phyloP scores from a whole-genome alignment of 2,113 vertebrate species.

The Boleophthalmus pectinirostris region DNA sequence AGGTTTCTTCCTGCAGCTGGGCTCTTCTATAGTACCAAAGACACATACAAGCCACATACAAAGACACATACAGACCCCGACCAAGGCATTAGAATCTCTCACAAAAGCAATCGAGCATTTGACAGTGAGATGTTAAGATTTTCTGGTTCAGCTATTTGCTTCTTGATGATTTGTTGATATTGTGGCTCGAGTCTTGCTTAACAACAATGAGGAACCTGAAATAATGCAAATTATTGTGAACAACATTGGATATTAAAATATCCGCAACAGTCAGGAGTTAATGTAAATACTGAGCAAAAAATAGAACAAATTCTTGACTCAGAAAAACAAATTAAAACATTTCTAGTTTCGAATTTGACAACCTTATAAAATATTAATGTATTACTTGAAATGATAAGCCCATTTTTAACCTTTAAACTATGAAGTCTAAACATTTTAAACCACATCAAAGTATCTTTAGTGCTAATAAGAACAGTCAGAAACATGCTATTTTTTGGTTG shows the following conservation, averaged over 20 bases:
- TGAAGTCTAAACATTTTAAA: too few relatives aligned
- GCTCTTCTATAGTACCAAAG: conserved; percentile 9
- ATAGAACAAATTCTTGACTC: not conserved
- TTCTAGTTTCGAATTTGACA: not conserved
- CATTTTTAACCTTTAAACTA: too few relatives aligned
- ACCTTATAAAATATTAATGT: not conserved
- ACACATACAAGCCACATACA: not conserved
- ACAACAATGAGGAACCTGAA: not conserved
- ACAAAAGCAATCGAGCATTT: not conserved
- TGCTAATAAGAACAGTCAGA: too few relatives aligned
- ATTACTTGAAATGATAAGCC: too few relatives aligned
- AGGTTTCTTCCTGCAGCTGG: conserved; percentile 50
- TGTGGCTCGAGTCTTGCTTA: too few relatives aligned
- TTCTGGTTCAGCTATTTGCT: not conserved
- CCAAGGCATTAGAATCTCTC: not conserved
- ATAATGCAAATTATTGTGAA: not conserved
- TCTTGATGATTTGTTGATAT: not conserved
- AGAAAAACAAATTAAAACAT: not conserved
- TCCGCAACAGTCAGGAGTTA: too few relatives aligned
- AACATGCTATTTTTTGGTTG: too few relatives aligned
- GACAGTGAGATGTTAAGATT: not conserved
- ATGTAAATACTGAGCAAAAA: not conserved
- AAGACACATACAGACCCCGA: not conserved
- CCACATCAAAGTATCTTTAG: too few relatives aligned
- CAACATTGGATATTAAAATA: not conserved